These are phyloP conservation scores for Heliconius hewitsoni DNA, from an alignment of 1,140 invertebrate genomes.

Conservation along the genomic window DNA sequence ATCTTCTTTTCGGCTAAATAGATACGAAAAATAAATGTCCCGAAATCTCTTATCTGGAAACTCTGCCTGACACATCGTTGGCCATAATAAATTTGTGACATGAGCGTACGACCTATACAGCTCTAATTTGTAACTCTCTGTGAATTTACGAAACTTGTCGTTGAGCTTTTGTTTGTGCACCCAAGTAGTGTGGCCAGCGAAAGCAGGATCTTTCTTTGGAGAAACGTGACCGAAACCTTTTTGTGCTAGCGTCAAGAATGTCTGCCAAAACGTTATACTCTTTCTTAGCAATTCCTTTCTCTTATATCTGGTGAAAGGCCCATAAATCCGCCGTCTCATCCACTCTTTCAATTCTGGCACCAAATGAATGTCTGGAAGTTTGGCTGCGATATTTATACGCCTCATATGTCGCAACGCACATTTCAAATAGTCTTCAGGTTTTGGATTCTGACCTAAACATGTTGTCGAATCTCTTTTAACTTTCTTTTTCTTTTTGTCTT, in stretches of 20 bases:
- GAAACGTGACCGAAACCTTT: conserved; percentile 57
- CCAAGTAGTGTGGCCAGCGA: conserved; percentile 57
- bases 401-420: conserved; percentile 62
- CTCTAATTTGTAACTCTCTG: conserved; percentile 54
- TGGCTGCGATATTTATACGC: conserved; percentile 61
- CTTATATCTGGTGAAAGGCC: conserved; percentile 46
- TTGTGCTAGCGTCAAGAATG: conserved; percentile 47
- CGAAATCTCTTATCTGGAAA: conserved; percentile 71
- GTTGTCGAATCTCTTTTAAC: conserved; percentile 54
- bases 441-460: conserved; percentile 62
- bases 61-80: conserved; percentile 65
- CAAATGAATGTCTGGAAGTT: conserved; percentile 65
- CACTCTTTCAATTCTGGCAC: conserved; percentile 68
- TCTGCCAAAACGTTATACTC: conserved; percentile 57
- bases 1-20: conserved; percentile 58
- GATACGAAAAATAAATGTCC: conserved; percentile 72
- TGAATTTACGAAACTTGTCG: conserved; percentile 59
- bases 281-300: conserved; percentile 51
- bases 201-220: conserved; percentile 48
- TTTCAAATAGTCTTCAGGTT: conserved; percentile 63
- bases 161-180: conserved; percentile 58
- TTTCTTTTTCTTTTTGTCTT: conserved; percentile 64
- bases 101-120: conserved; percentile 61
- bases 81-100: conserved; percentile 66
- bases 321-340: conserved; percentile 68